Percentiles rank a stretch among this genome's conserved stretches.
Evolutionary conservation across 1,140 invertebrate species (phyloP).

Genomic region (Parapsyche elsis): DNA sequence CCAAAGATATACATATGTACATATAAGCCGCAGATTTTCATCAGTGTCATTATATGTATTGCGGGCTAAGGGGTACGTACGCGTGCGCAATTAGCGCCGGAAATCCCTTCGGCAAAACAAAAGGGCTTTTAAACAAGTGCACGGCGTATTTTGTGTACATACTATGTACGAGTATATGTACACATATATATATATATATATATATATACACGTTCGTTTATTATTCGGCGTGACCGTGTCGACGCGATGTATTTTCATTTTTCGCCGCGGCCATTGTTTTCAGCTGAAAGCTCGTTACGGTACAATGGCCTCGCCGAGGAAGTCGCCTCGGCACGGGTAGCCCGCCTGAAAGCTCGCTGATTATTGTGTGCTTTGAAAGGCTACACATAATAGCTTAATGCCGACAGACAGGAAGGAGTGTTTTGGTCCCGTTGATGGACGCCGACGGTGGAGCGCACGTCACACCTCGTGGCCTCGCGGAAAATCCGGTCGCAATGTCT

Average conservation of each 20-base stretch:
- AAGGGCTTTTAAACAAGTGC: conserved; percentile 38
- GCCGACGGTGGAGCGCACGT: background rate
- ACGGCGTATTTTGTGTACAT: background rate
- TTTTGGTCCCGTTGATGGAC: background rate
- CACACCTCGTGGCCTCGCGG: background rate
- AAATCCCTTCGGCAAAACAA: conserved; percentile 31
- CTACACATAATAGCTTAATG: background rate
- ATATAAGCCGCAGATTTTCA: background rate
- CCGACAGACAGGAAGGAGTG: background rate
- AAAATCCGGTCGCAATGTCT: too few species aligned
- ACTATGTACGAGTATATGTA: background rate
- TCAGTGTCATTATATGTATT: background rate
- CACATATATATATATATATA: background rate
- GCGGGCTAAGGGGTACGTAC: background rate
- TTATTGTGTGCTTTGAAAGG: conserved; percentile 1
- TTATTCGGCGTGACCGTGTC: conserved; percentile 9
- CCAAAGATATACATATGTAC: too few species aligned
- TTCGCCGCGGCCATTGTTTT: background rate
- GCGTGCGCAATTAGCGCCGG: conserved; percentile 32
- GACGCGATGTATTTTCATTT: conserved; percentile 17
- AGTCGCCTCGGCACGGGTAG: background rate
- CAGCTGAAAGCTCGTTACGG: background rate
- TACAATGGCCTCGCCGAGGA: background rate
- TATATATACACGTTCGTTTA: background rate
- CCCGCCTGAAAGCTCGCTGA: background rate